These are phyloP conservation scores for Thera britannica DNA, from an alignment of 2,888 invertebrate species.

Conservation along the genomic window DNA sequence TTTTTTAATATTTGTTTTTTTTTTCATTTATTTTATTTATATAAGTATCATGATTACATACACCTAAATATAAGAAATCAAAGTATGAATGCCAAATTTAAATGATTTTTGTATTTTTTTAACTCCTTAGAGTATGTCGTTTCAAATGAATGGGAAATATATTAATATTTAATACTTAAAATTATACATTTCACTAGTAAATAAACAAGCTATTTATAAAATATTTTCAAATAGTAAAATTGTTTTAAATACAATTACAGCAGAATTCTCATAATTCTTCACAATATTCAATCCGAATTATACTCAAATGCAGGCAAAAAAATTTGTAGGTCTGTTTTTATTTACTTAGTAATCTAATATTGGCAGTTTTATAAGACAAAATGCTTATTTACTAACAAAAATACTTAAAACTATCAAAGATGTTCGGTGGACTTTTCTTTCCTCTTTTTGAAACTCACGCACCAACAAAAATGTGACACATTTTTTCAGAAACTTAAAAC, in stretches of 20 bases:
- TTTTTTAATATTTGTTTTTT: constrained; percentile 68
- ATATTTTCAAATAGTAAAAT: constrained; percentile 12
- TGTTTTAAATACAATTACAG: neutral
- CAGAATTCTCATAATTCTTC: neutral
- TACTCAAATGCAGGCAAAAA: neutral
- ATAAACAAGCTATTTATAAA: constrained; percentile 39
- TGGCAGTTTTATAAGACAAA: constrained; percentile 35
- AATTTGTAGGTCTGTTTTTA: constrained; percentile 1
- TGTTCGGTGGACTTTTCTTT: constrained; percentile 57
- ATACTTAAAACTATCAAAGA: constrained; percentile 34
- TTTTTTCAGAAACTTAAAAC: constrained; percentile 26
- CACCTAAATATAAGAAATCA: constrained; percentile 29
- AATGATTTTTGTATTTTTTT: constrained; percentile 37
- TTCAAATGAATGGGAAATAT: constrained; percentile 29
- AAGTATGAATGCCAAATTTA: constrained; percentile 42
- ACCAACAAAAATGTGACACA: constrained; percentile 19
- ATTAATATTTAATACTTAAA: constrained; percentile 38
- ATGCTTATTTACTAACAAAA: constrained; percentile 44
- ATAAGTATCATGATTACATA: constrained; percentile 46
- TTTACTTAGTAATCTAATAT: constrained; percentile 7
- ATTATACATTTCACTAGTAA: constrained; percentile 41
- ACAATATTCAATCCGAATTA: neutral
- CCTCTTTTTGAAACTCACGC: constrained; percentile 25
- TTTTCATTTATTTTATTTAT: constrained; percentile 63
- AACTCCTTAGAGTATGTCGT: constrained; percentile 38